Conservation (phyloP, 2,888 invertebrate genomes). For the Melieria picta region DNA sequence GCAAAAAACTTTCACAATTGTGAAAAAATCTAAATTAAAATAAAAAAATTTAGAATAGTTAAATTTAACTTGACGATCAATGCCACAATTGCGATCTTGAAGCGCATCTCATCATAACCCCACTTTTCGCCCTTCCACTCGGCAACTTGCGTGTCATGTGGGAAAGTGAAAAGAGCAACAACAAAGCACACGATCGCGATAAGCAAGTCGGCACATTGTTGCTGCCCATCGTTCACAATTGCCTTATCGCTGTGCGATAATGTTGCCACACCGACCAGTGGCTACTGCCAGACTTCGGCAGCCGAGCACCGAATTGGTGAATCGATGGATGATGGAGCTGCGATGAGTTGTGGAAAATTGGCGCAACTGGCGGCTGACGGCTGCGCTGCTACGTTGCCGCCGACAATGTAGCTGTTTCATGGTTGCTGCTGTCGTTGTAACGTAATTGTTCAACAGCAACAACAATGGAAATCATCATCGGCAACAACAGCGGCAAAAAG, state of each 20-base stretch:
- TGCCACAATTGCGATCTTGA: too few species aligned
- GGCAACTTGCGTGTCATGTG: neutral
- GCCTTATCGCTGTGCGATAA: neutral
- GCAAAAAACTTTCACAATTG: too few species aligned
- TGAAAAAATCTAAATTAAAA: too few species aligned
- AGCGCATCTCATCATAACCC: too few species aligned
- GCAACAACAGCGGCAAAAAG: neutral
- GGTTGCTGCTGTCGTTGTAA: conserved; percentile 8
- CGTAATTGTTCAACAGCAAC: conserved; percentile 31
- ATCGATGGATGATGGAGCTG: neutral
- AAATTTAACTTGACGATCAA: too few species aligned
- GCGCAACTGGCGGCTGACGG: too few species aligned
- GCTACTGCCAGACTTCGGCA: neutral
- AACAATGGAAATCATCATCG: neutral
- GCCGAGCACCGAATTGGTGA: neutral
- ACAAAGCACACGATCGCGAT: neutral
- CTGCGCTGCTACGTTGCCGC: too few species aligned
- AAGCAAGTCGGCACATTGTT: neutral
- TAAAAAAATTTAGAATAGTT: too few species aligned
- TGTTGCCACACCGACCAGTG: neutral
- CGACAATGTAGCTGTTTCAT: conserved; percentile 3
- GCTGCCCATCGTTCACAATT: neutral
- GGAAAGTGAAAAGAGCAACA: conserved; percentile 3
- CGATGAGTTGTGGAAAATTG: too few species aligned
- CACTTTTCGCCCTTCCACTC: too few species aligned